Evolutionary conservation across 2,888 invertebrate species (phyloP).

Genomic region (Lamellibrachia columna): DNA sequence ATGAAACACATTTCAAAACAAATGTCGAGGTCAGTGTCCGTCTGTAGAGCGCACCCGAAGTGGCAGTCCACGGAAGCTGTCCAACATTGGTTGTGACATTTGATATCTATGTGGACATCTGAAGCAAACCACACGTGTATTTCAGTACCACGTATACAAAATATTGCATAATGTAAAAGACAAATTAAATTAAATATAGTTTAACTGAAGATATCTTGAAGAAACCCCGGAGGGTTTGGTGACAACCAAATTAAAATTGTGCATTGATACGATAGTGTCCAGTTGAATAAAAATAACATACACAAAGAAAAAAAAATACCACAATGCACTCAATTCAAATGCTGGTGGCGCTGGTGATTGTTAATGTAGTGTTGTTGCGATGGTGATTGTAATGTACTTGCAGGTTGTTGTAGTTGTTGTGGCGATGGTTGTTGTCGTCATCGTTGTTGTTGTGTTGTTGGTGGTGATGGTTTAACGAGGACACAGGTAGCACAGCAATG

Average conservation of each 20-base stretch:
- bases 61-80: background rate
- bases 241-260: too few species aligned
- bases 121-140: background rate
- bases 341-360: background rate
- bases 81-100: background rate
- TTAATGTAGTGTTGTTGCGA: background rate
- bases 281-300: too few species aligned
- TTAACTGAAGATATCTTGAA: background rate
- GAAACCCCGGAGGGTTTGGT: too few species aligned
- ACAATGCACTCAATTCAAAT: background rate
- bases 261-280: too few species aligned
- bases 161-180: background rate
- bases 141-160: background rate
- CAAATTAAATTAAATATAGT: background rate
- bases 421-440: too few species aligned
- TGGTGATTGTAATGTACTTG: background rate
- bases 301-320: background rate
- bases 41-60: background rate
- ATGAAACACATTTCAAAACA: background rate
- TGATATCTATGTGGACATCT: background rate
- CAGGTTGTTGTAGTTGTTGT: too few species aligned
- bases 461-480: too few species aligned
- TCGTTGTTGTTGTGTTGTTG: too few species aligned
- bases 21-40: background rate
- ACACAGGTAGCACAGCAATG: background rate